Conservation (phyloP, 2,888 invertebrate genomes). For the Eupeodes latifasciatus region DNA sequence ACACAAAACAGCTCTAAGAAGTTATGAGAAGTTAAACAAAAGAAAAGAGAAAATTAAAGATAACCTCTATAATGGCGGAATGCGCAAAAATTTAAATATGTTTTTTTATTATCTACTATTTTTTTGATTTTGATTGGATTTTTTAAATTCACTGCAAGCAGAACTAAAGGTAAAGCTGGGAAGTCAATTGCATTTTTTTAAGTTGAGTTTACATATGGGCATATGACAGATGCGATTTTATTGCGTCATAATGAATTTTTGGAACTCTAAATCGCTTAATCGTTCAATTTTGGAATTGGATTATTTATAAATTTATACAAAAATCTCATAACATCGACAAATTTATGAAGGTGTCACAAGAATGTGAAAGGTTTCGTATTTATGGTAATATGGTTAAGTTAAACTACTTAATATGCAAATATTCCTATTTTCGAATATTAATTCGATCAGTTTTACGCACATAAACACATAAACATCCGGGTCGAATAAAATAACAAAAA, state of each 20-base stretch:
- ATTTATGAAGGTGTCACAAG: conserved; percentile 30
- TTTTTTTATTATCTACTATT: conserved; percentile 65
- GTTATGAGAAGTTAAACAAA: conserved; percentile 39
- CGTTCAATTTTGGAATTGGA: conserved; percentile 26
- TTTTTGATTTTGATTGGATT: background rate
- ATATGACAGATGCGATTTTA: conserved; percentile 44
- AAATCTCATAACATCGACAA: background rate
- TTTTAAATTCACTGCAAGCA: conserved; percentile 6
- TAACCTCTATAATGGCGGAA: conserved; percentile 72
- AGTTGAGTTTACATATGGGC: background rate
- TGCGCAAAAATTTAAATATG: conserved; percentile 73
- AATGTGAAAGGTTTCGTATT: conserved; percentile 41
- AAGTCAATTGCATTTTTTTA: conserved; percentile 22
- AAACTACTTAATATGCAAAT: background rate
- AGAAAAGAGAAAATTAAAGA: conserved; percentile 64
- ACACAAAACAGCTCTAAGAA: conserved; percentile 43
- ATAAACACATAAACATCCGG: background rate
- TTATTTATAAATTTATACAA: background rate
- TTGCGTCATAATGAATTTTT: conserved; percentile 44
- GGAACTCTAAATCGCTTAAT: background rate
- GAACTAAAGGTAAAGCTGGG: conserved; percentile 27
- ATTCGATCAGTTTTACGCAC: background rate
- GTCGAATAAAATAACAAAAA: too few relatives aligned
- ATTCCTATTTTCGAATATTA: background rate
- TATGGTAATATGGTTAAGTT: background rate